Evolutionary conservation across 1,140 invertebrate species (phyloP).

Genomic region (Scaptomyza montana): DNA sequence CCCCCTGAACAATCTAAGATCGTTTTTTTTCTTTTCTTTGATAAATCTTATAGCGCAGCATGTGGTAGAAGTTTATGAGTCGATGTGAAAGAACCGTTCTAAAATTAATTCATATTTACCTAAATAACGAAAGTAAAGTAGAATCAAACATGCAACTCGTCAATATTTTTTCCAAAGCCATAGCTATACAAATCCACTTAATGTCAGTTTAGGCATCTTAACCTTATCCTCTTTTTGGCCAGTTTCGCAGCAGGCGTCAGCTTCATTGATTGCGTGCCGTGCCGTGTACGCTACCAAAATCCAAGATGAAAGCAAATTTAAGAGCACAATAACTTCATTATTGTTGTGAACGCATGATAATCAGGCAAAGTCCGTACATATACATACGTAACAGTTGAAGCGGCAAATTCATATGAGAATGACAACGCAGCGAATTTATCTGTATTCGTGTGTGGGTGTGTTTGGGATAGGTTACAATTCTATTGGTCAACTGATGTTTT

Average conservation of each 20-base stretch:
- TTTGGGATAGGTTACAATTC: constrained; percentile 21
- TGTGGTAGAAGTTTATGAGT: neutral
- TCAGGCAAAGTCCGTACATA: constrained; percentile 13
- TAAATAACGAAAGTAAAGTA: neutral
- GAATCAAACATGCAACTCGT: neutral
- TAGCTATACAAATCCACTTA: constrained; percentile 11
- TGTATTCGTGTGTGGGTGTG: neutral
- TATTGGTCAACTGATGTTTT: constrained; percentile 57
- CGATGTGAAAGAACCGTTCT: too few species aligned
- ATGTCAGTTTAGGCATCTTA: constrained; percentile 34
- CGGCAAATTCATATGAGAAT: constrained; percentile 47
- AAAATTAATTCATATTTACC: too few species aligned
- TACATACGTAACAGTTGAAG: constrained; percentile 29
- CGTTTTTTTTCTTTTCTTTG: constrained; percentile 24
- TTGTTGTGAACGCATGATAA: constrained; percentile 45
- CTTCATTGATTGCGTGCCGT: constrained; percentile 11
- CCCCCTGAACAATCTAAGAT: neutral
- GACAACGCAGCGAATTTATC: constrained; percentile 47
- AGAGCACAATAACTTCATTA: constrained; percentile 39
- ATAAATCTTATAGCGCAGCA: neutral
- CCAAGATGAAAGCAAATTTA: constrained; percentile 44
- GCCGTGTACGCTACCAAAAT: constrained; percentile 17
- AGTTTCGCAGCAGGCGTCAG: neutral
- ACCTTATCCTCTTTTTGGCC: constrained; percentile 16
- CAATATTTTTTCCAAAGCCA: neutral